Conservation (phyloP, 2,888 invertebrate species). For the Taphrorychus bicolor region DNA sequence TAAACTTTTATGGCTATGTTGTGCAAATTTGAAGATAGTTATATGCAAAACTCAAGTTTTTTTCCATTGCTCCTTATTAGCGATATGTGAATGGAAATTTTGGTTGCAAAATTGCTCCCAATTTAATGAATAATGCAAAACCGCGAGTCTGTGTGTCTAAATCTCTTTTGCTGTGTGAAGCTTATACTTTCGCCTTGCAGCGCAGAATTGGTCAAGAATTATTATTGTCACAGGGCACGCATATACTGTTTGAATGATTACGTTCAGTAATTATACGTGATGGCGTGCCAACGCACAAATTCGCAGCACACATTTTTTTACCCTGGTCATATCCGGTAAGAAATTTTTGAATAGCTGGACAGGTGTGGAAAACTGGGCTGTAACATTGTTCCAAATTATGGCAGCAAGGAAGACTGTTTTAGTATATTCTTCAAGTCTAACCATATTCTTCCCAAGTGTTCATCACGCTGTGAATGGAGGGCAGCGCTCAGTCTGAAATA, state of each 20-base stretch:
- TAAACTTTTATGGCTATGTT: no score
- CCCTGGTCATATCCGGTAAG: slow-evolving; percentile 19
- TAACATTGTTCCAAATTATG: not conserved
- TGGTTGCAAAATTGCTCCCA: not conserved
- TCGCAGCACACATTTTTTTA: slow-evolving; percentile 9
- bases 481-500: no score
- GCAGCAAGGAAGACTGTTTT: not conserved
- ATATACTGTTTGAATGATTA: not conserved
- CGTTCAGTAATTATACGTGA: not conserved
- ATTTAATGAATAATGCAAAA: not conserved
- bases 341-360: slow-evolving; percentile 19
- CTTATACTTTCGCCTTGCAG: slow-evolving; percentile 1
- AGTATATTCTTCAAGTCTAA: not conserved
- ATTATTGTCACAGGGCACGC: not conserved
- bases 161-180: not conserved
- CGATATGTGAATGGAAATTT: not conserved
- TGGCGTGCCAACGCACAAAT: not conserved
- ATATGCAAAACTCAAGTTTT: no score
- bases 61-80: not conserved
- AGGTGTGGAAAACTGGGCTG: slow-evolving; percentile 12
- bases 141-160: no score
- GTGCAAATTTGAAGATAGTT: no score
- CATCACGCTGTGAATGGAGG: no score
- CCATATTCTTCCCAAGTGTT: slow-evolving; percentile 30
- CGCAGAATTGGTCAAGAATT: no score